Evolutionary conservation across 1,140 invertebrate genomes (phyloP), one percentile per base, ranked within the genome.

Genomic region (Planococcus citri): DNA sequence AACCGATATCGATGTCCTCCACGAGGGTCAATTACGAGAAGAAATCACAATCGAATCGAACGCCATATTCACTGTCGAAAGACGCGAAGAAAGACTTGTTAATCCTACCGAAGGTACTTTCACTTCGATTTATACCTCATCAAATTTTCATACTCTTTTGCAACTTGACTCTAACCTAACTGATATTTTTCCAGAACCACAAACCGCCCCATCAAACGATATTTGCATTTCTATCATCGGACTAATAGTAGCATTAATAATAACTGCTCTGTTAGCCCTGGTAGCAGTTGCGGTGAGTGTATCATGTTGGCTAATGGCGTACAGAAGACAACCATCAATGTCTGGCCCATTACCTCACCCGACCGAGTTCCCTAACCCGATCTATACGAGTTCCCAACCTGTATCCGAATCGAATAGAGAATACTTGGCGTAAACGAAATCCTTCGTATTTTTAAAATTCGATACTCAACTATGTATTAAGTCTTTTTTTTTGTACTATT

Each of bases 251-350:
- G 91, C 93, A 68, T 80, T 96, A 74, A 89, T 94, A 71, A 89
- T 96, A 74, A 95, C 93, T 69, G 92, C 92, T 21, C 83, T 96
- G 60, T 78, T 96, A 75, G 92, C 93, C 57, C 82, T 96, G 61
- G 92, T 95, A 24, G 92, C 93, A 37, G 91, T 96, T 27, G 93
- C 93, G 22, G 90, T 95, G 37, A 92, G 92, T 60, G 92, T 95
- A 24, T 94, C 92, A 41, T 95, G 93, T 78, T 96, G 92, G 92
- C 82, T 95, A 61, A 91, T 95, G 85, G 93, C 93, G 71, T 95
- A 94, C 80, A 81, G 92, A 74, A 85, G 91, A 72, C 85, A 89
- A 75, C 89, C 91, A 67, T 91, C 91, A 75, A 85, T 87, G 67
- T 84, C 89, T 70, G 92, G 92, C 67, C 93, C 92, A 71, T 83